Conservation (phyloP, 2,113 vertebrate genomes). For the Labeo rohita region DNA sequence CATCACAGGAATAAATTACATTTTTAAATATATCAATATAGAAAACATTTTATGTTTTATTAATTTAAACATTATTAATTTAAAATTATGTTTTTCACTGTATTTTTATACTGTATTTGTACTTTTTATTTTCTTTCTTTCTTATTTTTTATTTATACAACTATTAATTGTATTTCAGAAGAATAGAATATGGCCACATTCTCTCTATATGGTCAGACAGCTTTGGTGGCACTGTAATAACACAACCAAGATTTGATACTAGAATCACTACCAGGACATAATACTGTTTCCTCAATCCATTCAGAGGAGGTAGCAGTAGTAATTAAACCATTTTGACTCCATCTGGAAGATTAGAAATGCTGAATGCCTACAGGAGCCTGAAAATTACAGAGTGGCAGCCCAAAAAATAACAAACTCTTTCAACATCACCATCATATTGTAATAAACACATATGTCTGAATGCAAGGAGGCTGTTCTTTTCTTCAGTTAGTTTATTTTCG, state of each 20-base stretch:
- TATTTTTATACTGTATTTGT: background rate
- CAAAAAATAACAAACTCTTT: constrained; percentile 28
- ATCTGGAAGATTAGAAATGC: constrained; percentile 47
- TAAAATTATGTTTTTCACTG: background rate
- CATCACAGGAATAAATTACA: background rate
- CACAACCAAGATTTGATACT: background rate
- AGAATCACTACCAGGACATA: background rate
- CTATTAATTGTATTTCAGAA: too few relatives aligned
- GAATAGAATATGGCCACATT: too few relatives aligned
- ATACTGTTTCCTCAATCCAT: background rate
- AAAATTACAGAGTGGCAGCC: constrained; percentile 25
- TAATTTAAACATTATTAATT: too few relatives aligned
- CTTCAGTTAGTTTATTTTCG: constrained; percentile 17
- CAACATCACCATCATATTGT: background rate
- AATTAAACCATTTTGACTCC: constrained; percentile 54
- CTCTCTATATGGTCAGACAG: too few relatives aligned
- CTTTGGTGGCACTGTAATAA: background rate
- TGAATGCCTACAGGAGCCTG: constrained; percentile 32
- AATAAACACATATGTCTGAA: constrained; percentile 26
- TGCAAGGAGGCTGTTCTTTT: background rate
- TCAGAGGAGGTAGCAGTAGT: constrained; percentile 20
- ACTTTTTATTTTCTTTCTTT: too few relatives aligned
- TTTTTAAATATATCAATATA: background rate
- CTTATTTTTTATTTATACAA: too few relatives aligned
- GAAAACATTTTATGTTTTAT: too few relatives aligned